Percentiles rank a stretch among this genome's conserved stretches.
Conservation (phyloP, 2,797 vertebrate species). For the Fistularia commersonii region DNA sequence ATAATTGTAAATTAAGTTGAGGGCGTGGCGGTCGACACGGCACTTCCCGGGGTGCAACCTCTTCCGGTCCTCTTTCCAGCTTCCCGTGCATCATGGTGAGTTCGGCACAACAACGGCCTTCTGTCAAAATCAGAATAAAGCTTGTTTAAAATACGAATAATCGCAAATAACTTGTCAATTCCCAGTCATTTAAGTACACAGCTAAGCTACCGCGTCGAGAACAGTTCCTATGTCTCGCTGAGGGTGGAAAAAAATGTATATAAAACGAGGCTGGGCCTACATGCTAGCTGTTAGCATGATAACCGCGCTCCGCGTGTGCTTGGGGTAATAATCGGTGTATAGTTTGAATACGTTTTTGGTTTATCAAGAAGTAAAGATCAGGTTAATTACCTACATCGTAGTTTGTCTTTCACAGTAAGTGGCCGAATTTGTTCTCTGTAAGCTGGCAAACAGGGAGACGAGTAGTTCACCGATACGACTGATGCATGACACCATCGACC, state of each 20-base stretch:
- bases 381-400: no score
- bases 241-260: accelerated
- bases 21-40: constrained; percentile 32
- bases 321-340: background rate
- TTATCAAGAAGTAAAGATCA: no score
- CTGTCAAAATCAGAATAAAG: constrained; percentile 11
- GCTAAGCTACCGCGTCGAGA: no score
- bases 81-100: constrained; percentile 75
- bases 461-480: no score
- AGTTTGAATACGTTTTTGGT: no score
- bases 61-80: constrained; percentile 75
- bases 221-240: no score
- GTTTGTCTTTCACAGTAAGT: no score
- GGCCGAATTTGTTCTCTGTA: no score
- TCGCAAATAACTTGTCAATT: accelerated
- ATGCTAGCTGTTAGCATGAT: constrained; percentile 64
- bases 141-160: background rate
- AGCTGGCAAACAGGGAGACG: no score
- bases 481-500: no score
- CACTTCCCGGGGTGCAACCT: constrained; percentile 49
- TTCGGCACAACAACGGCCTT: constrained; percentile 18
- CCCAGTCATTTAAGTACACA: background rate
- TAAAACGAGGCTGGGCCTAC: constrained; percentile 40
- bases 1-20: background rate
- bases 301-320: constrained; percentile 61